Evolutionary conservation across 1,140 invertebrate genomes (phyloP).

Genomic region (Aphis gossypii): DNA sequence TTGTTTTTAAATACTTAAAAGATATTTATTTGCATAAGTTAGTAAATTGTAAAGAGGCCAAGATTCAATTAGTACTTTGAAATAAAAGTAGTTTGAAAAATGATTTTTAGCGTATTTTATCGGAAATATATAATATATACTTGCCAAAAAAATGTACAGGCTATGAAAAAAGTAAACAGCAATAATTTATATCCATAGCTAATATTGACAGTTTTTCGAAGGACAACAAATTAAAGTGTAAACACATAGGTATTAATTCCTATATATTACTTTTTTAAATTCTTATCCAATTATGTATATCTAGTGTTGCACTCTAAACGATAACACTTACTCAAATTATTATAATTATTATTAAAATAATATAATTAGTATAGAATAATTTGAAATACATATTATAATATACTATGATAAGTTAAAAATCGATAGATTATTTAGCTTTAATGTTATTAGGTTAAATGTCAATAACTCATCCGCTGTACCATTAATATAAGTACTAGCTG

Average conservation of each 20-base stretch:
- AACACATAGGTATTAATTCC: neutral
- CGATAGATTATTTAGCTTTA: neutral
- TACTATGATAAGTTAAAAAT: neutral
- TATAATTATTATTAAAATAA: neutral
- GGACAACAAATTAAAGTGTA: neutral
- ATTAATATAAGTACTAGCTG: too few species aligned
- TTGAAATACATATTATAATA: neutral
- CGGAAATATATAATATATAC: neutral
- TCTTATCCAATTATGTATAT: neutral
- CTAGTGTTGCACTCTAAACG: neutral
- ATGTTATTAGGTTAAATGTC: neutral
- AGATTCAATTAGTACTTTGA: too few species aligned
- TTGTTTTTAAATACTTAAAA: too few species aligned
- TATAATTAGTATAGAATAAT: neutral
- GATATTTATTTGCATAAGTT: too few species aligned
- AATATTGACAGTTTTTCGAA: neutral
- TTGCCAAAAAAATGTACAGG: neutral
- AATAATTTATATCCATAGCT: neutral
- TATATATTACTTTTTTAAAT: neutral
- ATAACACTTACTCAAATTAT: neutral
- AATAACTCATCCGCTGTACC: too few species aligned
- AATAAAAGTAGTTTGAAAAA: too few species aligned
- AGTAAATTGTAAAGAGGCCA: too few species aligned
- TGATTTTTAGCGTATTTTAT: too few species aligned
- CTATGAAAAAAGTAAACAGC: neutral